Percentiles rank a stretch among this genome's conserved stretches.
Evolutionary conservation across 2,797 vertebrate genomes (phyloP).

Genomic region (Acanthiza pusilla): DNA sequence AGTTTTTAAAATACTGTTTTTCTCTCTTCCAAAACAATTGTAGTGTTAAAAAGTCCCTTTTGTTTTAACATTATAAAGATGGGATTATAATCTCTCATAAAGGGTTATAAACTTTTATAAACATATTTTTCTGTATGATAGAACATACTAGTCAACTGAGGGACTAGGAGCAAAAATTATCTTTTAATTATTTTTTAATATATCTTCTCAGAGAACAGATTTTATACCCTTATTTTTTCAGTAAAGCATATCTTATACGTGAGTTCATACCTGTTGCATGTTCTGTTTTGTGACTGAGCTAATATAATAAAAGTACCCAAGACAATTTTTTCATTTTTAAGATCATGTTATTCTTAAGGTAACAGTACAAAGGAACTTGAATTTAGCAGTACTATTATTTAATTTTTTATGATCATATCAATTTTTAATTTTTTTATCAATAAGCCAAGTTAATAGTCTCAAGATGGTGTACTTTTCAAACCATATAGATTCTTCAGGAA

Average conservation of each 20-base stretch:
- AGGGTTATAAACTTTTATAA: not conserved
- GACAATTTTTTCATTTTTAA: not conserved
- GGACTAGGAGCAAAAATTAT: not conserved
- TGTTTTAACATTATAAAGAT: not conserved
- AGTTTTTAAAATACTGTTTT: not conserved
- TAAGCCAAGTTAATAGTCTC: not conserved
- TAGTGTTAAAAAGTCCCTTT: accelerated
- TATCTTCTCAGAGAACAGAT: not conserved
- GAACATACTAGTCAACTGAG: not conserved
- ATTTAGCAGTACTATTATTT: not conserved
- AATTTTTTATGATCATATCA: not conserved
- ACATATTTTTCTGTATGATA: not conserved
- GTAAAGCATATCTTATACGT: not conserved
- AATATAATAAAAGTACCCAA: not conserved
- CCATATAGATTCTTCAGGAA: not conserved
- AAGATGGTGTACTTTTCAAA: not conserved
- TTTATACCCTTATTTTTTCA: not conserved
- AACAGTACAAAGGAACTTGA: not conserved
- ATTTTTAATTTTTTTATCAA: not conserved
- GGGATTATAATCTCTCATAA: not conserved
- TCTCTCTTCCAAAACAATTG: not conserved
- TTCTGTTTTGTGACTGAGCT: not conserved
- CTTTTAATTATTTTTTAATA: not conserved
- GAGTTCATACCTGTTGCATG: not conserved
- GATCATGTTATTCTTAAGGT: not conserved